Evolutionary conservation across 2,888 invertebrate species (phyloP).

Genomic region (Spisula subtruncata): DNA sequence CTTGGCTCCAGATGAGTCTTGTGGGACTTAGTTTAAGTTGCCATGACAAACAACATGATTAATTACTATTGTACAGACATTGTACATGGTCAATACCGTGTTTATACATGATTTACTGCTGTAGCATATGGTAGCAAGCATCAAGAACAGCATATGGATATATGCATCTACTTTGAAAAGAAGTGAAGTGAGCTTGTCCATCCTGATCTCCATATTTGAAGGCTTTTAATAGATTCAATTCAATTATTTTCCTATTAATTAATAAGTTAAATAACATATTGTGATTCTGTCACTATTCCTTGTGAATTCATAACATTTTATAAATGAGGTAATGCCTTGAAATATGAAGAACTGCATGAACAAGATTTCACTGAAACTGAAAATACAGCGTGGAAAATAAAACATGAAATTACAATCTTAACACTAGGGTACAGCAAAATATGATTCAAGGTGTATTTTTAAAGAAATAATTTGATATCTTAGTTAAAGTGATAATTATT

Average conservation of each 20-base stretch:
- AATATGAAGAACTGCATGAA: conserved; percentile 13
- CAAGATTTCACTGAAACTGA: not conserved
- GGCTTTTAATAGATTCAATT: no score
- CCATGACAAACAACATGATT: no score
- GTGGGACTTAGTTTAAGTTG: no score
- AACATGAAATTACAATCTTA: not conserved
- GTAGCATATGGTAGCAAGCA: not conserved
- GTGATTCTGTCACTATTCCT: not conserved
- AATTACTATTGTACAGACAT: no score
- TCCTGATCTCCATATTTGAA: conserved; percentile 20
- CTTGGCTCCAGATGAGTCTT: no score
- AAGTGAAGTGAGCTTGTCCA: not conserved
- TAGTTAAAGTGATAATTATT: not conserved
- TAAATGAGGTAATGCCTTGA: not conserved
- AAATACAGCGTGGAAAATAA: not conserved
- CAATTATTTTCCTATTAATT: no score
- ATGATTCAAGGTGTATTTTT: not conserved
- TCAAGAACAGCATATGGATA: not conserved
- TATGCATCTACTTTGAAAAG: not conserved
- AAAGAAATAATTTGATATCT: not conserved
- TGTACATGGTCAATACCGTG: no score
- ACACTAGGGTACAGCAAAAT: not conserved
- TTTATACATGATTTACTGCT: not conserved
- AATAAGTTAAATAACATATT: no score
- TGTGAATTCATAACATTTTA: not conserved